Percentiles rank a stretch among this genome's conserved stretches.
phyloP scores from a whole-genome alignment of 2,113 vertebrate species.

The Saguinus midas region DNA sequence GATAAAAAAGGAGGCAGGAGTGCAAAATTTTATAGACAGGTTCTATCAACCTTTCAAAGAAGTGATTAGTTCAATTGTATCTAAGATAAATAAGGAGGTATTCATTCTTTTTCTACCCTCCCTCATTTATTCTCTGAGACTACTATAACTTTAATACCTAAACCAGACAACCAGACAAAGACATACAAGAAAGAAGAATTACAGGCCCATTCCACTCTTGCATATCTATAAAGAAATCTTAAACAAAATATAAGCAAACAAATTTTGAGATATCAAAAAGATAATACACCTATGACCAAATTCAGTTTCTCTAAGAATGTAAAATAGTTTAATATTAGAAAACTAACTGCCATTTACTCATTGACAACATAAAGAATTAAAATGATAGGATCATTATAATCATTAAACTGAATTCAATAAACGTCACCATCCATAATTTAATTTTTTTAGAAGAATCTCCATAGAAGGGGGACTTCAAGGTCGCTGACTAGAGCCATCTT shows the following conservation, averaged over 20 bases:
- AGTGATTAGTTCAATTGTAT: not conserved
- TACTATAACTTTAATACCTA: not conserved
- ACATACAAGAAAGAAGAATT: not conserved
- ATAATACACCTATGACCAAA: not conserved
- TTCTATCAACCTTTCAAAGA: not conserved
- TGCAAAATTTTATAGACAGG: not conserved
- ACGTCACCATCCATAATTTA: constrained; percentile 2
- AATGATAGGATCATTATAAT: not conserved
- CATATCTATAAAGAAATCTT: not conserved
- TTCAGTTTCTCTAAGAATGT: not conserved
- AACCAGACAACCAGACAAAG: not conserved
- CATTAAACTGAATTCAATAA: not conserved
- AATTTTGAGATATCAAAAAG: not conserved
- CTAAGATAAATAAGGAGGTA: not conserved
- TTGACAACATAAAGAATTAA: not conserved
- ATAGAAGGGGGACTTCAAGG: not conserved
- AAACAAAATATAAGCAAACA: not conserved
- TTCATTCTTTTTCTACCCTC: not conserved
- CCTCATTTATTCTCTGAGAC: not conserved
- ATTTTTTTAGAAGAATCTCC: not conserved
- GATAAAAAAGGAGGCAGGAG: not conserved
- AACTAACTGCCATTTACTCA: not conserved
- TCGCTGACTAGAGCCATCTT: not conserved
- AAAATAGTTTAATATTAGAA: not conserved
- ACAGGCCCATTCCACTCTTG: not conserved